A percentile compares a stretch with the other conserved stretches of the same genome.
Evolutionary conservation across 2,113 vertebrate species (phyloP).

Genomic region (Triplophysa tibetana): DNA sequence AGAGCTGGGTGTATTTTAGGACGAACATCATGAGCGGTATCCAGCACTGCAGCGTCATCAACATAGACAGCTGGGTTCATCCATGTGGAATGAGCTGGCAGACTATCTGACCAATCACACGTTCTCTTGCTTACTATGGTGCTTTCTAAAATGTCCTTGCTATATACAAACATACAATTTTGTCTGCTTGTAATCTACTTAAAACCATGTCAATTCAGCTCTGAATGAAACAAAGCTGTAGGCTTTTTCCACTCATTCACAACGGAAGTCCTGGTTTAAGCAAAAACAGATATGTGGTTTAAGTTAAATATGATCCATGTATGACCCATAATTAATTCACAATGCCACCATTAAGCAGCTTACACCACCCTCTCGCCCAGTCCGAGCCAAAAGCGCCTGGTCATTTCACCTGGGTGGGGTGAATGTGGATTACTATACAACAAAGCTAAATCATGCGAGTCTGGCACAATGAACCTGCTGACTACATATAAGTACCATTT

Average conservation of each 20-base stretch:
- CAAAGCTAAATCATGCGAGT: slow-evolving; percentile 61
- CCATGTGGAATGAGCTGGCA: neutral
- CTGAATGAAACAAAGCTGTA: no score
- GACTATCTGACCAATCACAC: neutral
- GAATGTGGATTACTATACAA: slow-evolving; percentile 34
- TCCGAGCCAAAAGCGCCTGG: slow-evolving; percentile 1
- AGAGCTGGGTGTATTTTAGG: slow-evolving; percentile 65
- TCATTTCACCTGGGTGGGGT: slow-evolving; percentile 2
- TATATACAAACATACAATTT: neutral
- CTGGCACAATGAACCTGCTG: neutral
- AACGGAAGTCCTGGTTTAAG: neutral
- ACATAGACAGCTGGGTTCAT: slow-evolving; percentile 43
- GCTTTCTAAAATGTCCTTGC: neutral
- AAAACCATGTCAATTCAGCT: neutral
- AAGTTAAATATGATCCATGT: neutral
- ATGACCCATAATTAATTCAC: slow-evolving; percentile 33
- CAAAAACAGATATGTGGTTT: neutral
- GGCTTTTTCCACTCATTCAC: no score
- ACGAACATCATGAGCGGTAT: slow-evolving; percentile 49
- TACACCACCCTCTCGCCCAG: slow-evolving; percentile 5
- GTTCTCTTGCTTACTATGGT: neutral
- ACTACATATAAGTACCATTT: neutral
- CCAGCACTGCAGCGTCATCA: slow-evolving; percentile 46
- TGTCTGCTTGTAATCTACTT: slow-evolving; percentile 4
- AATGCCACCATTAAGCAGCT: slow-evolving; percentile 24